Conservation (phyloP, 2,888 invertebrate genomes). For the Drosophila setosimentum region DNA sequence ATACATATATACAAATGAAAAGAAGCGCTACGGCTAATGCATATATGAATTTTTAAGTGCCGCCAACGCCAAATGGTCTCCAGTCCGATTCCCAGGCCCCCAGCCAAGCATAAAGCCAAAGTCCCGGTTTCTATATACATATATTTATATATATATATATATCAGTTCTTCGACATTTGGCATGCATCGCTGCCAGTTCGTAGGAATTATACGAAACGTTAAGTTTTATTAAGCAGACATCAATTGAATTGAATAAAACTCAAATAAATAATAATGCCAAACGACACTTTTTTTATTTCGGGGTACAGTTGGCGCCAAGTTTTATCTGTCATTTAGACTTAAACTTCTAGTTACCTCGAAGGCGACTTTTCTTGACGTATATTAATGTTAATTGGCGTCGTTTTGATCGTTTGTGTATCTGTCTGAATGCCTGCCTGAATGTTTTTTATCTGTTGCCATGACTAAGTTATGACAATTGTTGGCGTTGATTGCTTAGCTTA, state of each 20-base stretch:
- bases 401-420: constrained; percentile 9
- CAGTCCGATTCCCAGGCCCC: constrained; percentile 63
- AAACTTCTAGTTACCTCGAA: constrained; percentile 69
- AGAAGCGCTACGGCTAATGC: constrained; percentile 31
- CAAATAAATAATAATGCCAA: constrained; percentile 65
- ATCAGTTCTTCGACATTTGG: constrained; percentile 48
- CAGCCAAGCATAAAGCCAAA: constrained; percentile 73
- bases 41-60: constrained; percentile 71
- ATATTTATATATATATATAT: neutral
- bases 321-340: constrained; percentile 25
- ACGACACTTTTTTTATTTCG: constrained; percentile 6
- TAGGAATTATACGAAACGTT: constrained; percentile 82
- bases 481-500: constrained; percentile 74
- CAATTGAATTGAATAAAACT: constrained; percentile 72
- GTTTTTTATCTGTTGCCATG: constrained; percentile 61
- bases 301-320: constrained; percentile 71
- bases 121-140: constrained; percentile 12
- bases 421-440: constrained; percentile 3
- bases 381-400: constrained; percentile 72
- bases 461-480: constrained; percentile 73
- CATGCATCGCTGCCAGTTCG: constrained; percentile 76
- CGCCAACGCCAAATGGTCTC: constrained; percentile 45
- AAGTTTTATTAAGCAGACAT: constrained; percentile 82
- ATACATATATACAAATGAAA: constrained; percentile 28
- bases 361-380: constrained; percentile 50